Base-by-base conservation (phyloP, 2,797 vertebrate genomes). In the Pempheris klunzingeri region DNA sequence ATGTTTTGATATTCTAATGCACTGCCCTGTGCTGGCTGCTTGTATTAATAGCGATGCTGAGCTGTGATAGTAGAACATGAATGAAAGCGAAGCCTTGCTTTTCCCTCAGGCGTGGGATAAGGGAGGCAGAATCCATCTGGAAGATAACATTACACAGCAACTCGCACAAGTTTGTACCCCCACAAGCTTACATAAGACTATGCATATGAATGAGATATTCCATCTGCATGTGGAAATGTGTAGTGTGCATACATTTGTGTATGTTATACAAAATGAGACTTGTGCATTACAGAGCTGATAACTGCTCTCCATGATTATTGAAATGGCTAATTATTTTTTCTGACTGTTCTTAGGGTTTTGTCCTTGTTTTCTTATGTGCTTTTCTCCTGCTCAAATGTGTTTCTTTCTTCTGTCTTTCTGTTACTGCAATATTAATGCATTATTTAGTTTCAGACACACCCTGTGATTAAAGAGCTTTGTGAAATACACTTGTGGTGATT, bases 101-200 rank as follows among this genome's bases (percentile, higher is more conserved):
- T 72, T 85, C 88, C 90, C 84, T 73, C 82, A 88, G 88, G 90
- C 87, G 66, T 70, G 60, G 85, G 81, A 89, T 90, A 82, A 91
- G 84, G 82, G 73, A 88, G 84, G 89, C 87, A 80, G 82, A 90
- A 88, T 91, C 88, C 89, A 89, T 93, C 92, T 90, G 91, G 70
- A 85, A 93, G 90, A 91, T 92, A 92, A 84, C 87, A 87, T 91
- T 90, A 91, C 90, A 83, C 83, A 82, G 87, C 81, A 87, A 84
- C 90, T 91, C 71, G 57, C 77, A 82, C 81, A 88, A 85, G 77
- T 90, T 89, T 87, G 84, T 89, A 87, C 76, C 88, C 85, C 87
- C 80, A 88, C 84, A 85, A 90, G 88, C 88, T 90, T 88, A 87
- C 88, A 90, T 85, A 81, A 89, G 77, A 68, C 82, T 81, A 67